Evolutionary conservation across 2,888 invertebrate genomes (phyloP), one percentile per base, ranked within the genome.

Genomic region (Drosophila basisetae): DNA sequence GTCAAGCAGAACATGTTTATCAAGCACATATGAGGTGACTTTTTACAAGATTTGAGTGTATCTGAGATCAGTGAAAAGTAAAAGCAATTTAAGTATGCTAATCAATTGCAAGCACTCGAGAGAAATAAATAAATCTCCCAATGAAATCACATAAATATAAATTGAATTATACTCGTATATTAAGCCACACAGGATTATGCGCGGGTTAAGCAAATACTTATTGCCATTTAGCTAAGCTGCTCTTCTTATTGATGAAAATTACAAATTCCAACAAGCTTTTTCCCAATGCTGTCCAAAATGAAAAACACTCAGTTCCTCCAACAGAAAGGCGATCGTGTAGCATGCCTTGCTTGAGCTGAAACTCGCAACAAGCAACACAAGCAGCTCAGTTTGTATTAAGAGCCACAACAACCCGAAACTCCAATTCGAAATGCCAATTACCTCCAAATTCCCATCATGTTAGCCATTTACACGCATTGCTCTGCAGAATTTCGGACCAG

Each of bases 61-160:
- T 68, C 55, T 47, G 28, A 47, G 53, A 56, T 67, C 68, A 31
- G 31, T 49, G 30, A n/a, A 58, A 64, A 61, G 43, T 69, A 68
- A 80, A 81, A 73, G 53, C 78, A 41, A 69, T 77, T 80, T 74
- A 81, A 78, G 64, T 66, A 80, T 74, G 68, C 78, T 76, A 84
- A 84, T 84, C 84, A 84, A 89, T 89, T 87, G 80, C 53, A 22
- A 75, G 37, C 75, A 71, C 73, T 83, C 83, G 70, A 82, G 50
- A 72, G 68, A 76, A 62, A 82, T 76, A 71, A 79, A 84, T 82
- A 89, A 84, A 87, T 87, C 73, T 63, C 5, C 39, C 7, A 28
- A 18, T 31, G 30, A 56, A 77, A 68, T 65, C 69, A 30, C 55
- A 77, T 77, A 60, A 73, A 73, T 76, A 60, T 69, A 52, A 80